phyloP scores from a whole-genome alignment of 2,888 invertebrate species.

The Halictus quadricinctus region DNA sequence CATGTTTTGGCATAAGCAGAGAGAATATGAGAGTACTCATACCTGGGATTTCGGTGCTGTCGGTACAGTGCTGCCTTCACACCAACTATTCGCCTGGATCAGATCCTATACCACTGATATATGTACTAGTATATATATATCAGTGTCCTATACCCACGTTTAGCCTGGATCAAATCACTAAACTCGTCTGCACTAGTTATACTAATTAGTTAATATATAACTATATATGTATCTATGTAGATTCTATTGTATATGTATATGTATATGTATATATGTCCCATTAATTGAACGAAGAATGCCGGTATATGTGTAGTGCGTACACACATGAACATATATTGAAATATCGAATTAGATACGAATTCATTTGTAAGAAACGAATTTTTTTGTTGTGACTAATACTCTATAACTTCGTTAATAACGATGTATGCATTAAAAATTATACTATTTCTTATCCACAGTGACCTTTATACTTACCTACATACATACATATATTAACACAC shows the following conservation, averaged over 20 bases:
- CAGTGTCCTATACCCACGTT: too few species aligned
- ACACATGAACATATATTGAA: slow-evolving; percentile 8
- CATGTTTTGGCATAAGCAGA: background rate
- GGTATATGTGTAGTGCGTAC: background rate
- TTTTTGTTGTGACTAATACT: background rate
- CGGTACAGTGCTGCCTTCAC: too few species aligned
- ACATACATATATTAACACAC: slow-evolving; percentile 22
- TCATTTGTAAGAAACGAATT: slow-evolving; percentile 18
- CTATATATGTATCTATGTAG: background rate
- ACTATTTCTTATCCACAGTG: slow-evolving; percentile 8
- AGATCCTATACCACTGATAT: too few species aligned
- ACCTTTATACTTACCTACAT: slow-evolving; percentile 43
- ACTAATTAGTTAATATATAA: too few species aligned
- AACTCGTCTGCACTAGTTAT: background rate
- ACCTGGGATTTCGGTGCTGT: too few species aligned
- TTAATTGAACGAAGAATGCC: background rate
- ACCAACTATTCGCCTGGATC: too few species aligned
- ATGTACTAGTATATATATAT: too few species aligned
- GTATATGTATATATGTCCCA: background rate
- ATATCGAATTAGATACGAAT: background rate
- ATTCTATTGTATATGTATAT: background rate
- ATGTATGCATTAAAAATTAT: slow-evolving; percentile 25
- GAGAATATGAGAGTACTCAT: too few species aligned
- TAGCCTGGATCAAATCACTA: background rate
- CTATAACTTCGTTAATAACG: background rate